These are phyloP conservation scores for Falco naumanni DNA, from an alignment of 2,797 vertebrate genomes.

Conservation along the genomic window DNA sequence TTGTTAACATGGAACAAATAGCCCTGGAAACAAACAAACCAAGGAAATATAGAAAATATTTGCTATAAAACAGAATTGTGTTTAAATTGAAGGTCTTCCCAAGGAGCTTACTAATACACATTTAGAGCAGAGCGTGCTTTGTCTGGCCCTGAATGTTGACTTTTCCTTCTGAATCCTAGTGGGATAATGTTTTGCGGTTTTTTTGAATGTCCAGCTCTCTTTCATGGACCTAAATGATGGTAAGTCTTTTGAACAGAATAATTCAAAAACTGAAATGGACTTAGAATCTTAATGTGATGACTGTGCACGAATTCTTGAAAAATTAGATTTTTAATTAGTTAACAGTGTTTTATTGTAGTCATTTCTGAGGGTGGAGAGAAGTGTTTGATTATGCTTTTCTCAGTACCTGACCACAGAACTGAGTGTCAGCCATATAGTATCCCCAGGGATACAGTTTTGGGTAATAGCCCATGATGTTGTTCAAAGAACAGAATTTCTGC, in stretches of 20 bases:
- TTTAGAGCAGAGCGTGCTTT: background rate
- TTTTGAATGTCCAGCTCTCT: background rate
- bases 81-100: slow-evolving; percentile 23
- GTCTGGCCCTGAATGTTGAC: background rate
- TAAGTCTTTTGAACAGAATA: background rate
- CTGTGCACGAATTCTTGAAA: background rate
- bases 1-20: slow-evolving; percentile 52
- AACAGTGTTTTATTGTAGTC: background rate
- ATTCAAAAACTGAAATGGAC: background rate
- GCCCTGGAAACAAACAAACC: slow-evolving; percentile 45
- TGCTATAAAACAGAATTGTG: background rate
- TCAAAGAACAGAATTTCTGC: background rate
- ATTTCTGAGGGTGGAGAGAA: background rate
- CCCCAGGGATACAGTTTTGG: background rate
- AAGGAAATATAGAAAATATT: slow-evolving; percentile 57
- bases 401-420: background rate
- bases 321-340: background rate
- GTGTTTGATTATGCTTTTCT: background rate
- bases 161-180: slow-evolving; percentile 5
- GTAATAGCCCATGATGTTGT: background rate
- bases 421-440: background rate
- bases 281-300: background rate
- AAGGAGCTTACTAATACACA: background rate
- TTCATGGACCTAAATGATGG: background rate
- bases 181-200: background rate